A percentile compares a stretch with the other conserved stretches of the same genome.
Conservation (phyloP, 2,888 invertebrate species). For the Pterostichus niger region DNA sequence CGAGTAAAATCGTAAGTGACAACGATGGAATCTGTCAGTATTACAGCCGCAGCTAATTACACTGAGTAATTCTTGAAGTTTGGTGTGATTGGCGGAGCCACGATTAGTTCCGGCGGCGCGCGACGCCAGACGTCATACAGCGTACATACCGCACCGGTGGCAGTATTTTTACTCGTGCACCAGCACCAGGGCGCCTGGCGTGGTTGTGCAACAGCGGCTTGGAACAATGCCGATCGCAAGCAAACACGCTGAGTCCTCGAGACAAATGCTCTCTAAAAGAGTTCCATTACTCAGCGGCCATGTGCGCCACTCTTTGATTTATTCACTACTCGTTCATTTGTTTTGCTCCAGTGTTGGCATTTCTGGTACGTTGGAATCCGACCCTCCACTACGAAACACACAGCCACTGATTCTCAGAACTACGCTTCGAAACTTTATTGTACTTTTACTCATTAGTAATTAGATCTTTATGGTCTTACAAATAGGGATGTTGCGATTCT, state of each 20-base stretch:
- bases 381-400: constrained; percentile 20
- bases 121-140: background rate
- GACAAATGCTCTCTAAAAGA: constrained; percentile 61
- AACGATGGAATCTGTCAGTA: too few species aligned
- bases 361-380: constrained; percentile 13
- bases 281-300: constrained; percentile 59
- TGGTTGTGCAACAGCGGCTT: constrained; percentile 24
- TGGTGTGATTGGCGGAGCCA: background rate
- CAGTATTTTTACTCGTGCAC: constrained; percentile 18
- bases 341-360: constrained; percentile 17
- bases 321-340: constrained; percentile 36
- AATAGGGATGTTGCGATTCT: too few species aligned
- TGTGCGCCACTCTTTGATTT: constrained; percentile 47
- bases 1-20: too few species aligned
- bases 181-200: constrained; percentile 17
- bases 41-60: background rate
- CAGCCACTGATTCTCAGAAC: background rate
- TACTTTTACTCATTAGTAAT: too few species aligned
- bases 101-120: constrained; percentile 14
- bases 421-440: too few species aligned
- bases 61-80: background rate
- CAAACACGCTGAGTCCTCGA: background rate
- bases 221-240: constrained; percentile 43
- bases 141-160: constrained; percentile 9
- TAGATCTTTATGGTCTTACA: too few species aligned